Percentiles rank a stretch among this genome's conserved stretches.
phyloP scores from a whole-genome alignment of 1,140 invertebrate species.

The Bombus fervidus region DNA sequence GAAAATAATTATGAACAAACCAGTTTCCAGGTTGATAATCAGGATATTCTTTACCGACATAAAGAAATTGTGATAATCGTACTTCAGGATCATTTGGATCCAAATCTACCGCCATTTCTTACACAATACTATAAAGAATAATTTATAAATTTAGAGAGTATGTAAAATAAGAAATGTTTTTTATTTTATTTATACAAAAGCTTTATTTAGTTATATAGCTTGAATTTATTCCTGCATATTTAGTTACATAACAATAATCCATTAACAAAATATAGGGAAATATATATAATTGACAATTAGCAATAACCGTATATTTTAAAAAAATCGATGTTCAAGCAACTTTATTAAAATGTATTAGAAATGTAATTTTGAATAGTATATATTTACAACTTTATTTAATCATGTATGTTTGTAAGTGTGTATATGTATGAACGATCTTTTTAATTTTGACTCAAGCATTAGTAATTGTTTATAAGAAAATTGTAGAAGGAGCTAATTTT shows the following conservation, averaged over 20 bases:
- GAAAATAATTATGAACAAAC: constrained; percentile 82
- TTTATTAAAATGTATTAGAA: background rate
- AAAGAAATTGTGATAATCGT: constrained; percentile 81
- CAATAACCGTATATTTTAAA: background rate
- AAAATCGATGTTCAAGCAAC: background rate
- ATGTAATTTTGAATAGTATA: background rate
- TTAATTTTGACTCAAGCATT: no score
- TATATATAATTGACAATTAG: background rate
- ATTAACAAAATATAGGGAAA: background rate
- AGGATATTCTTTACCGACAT: constrained; percentile 83
- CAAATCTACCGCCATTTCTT: constrained; percentile 55
- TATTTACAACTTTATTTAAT: background rate
- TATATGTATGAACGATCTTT: background rate
- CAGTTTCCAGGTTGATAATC: constrained; percentile 84
- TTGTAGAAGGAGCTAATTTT: background rate
- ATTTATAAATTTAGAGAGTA: background rate
- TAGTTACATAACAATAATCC: background rate
- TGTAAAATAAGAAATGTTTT: no score
- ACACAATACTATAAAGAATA: constrained; percentile 19
- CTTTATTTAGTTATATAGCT: no score
- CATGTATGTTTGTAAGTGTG: no score
- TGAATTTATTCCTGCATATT: background rate
- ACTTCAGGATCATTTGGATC: constrained; percentile 61
- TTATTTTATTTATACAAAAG: background rate
- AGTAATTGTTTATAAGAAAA: background rate